Base-by-base conservation (phyloP, 2,797 vertebrate genomes). In the Orientallactaga sibirica region DNA sequence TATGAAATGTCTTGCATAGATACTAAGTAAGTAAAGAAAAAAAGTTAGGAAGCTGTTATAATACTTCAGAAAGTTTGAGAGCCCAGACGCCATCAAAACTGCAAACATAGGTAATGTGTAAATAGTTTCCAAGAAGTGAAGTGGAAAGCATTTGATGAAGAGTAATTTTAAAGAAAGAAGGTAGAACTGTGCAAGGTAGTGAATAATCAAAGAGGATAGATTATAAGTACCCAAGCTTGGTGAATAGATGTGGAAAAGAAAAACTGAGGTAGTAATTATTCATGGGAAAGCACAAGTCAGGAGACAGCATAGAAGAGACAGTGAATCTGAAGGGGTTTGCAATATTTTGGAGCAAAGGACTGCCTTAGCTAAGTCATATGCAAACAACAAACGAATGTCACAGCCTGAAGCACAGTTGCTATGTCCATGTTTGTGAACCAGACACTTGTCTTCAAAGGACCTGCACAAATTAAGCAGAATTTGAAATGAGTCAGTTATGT, bases 41-140 rank as follows among this genome's bases (percentile, higher is more conserved):
- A 37, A 92, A 94, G 76, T 91, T 77, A 94, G 41, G 29, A 41
- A 70, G 79, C 27, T 82, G 33, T 86, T 77, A 25, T 16, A 81
- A 70, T 88, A 4, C 86, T 71, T 43, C n/a, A 76, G 41, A 75
- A 76, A 84, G 43, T 58, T 66, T 19, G 62, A 80, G 3, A 29
- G 1, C 2, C 55, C 70, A 3, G 61, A 82, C 24, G 43, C 16
- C 58, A 16, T 74, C 16, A 58, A 66, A 90, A 76, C 58, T 90
- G 3, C 83, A 6, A 75, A 2, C 79, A 5, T 61, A 61, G n/a
- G 75, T 7, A 58, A n/a, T 64, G 66, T 4, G 33, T 7, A 78
- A 1, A 7, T 33, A 61, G 4, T 82, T 12, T 58, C 11, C 24
- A 86, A 25, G 74, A 48, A 70, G 25, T 11, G 43, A 88, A 24